These are phyloP conservation scores for Phthorimaea operculella DNA, from an alignment of 1,140 invertebrate genomes.

Conservation along the genomic window DNA sequence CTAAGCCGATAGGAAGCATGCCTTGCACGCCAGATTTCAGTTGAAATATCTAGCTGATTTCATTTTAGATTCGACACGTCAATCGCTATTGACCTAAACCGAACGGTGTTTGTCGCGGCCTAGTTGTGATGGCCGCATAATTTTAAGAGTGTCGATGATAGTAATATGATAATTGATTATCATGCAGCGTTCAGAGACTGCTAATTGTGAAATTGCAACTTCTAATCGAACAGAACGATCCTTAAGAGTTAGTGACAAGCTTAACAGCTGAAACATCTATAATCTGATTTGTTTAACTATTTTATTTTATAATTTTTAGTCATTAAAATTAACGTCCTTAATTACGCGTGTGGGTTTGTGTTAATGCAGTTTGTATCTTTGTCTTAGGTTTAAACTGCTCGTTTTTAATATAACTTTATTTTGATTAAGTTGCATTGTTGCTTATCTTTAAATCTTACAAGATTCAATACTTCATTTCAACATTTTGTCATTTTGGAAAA, in stretches of 20 bases:
- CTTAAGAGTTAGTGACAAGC: conserved; percentile 23
- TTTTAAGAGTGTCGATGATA: not conserved
- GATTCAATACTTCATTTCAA: not conserved
- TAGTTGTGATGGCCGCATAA: not conserved
- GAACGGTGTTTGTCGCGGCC: not conserved
- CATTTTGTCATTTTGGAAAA: conserved; percentile 1
- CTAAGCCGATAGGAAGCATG: too few species aligned
- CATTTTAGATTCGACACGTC: too few species aligned
- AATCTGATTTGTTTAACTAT: conserved; percentile 17
- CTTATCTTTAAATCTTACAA: not conserved
- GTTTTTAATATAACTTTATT: too few species aligned
- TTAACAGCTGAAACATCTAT: conserved; percentile 12
- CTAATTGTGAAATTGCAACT: conserved; percentile 13
- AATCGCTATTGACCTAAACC: too few species aligned
- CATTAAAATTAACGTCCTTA: conserved; percentile 50
- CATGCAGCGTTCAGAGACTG: conserved; percentile 26
- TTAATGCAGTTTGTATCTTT: conserved; percentile 40
- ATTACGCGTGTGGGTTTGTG: conserved; percentile 63
- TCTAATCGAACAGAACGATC: conserved; percentile 5
- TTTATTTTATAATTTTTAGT: conserved; percentile 20
- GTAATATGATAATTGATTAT: conserved; percentile 18
- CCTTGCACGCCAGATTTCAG: too few species aligned
- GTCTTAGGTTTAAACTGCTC: too few species aligned
- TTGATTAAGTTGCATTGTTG: conserved; percentile 2
- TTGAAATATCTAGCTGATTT: too few species aligned